Percentiles rank a stretch among this genome's conserved stretches.
Conservation (phyloP, 1,140 invertebrate genomes). For the Lycorma delicatula region DNA sequence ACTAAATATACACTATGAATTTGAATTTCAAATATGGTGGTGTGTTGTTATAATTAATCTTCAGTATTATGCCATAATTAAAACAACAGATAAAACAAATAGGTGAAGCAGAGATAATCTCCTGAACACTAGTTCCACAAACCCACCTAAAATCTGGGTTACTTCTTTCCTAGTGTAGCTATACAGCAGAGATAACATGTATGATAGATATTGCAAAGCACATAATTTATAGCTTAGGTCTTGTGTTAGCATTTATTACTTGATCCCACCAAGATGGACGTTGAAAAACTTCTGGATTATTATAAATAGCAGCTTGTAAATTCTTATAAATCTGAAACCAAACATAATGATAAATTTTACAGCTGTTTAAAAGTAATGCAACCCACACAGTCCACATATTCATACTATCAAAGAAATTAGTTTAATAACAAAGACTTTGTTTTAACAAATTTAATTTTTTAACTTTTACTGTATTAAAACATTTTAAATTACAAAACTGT, state of each 20-base stretch:
- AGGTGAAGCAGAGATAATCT: too few species aligned
- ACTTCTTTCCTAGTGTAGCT: too few species aligned
- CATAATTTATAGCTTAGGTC: slow-evolving; percentile 11
- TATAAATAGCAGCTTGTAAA: slow-evolving; percentile 63
- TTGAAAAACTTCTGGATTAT: slow-evolving; percentile 58
- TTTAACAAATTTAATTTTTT: neutral
- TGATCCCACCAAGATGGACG: slow-evolving; percentile 72
- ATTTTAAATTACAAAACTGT: neutral
- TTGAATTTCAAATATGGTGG: too few species aligned
- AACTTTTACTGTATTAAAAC: neutral
- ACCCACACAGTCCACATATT: too few species aligned
- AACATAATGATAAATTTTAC: neutral
- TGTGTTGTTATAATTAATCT: too few species aligned
- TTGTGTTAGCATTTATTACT: slow-evolving; percentile 35
- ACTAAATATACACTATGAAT: too few species aligned
- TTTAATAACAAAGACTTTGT: neutral
- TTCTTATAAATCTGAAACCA: slow-evolving; percentile 61
- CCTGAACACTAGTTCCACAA: too few species aligned
- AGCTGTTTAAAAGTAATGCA: neutral
- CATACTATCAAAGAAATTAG: neutral
- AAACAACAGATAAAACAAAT: too few species aligned
- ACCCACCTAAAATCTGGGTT: too few species aligned
- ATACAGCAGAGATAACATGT: too few species aligned
- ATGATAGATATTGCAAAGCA: too few species aligned
- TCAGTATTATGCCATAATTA: too few species aligned